A percentile compares a stretch with the other conserved stretches of the same genome.
Conservation (phyloP, 2,888 invertebrate genomes). For the Chrysolina americana region DNA sequence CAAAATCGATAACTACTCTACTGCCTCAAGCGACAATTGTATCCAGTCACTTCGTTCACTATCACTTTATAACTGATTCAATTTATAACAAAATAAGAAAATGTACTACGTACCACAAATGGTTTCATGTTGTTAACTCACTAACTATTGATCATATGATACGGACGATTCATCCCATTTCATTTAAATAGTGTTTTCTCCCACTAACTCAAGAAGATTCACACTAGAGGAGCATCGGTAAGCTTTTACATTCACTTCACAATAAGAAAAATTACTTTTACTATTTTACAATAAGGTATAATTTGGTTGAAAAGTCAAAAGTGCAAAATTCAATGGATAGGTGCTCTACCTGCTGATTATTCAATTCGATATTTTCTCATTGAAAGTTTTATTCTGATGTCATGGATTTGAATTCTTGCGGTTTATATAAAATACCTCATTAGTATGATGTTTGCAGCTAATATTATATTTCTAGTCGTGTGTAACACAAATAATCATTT, state of each 20-base stretch:
- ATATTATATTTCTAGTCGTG: neutral
- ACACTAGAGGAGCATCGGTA: constrained; percentile 45
- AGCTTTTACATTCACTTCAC: constrained; percentile 58
- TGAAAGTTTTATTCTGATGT: neutral
- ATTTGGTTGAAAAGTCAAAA: constrained; percentile 48
- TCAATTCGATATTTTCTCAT: neutral
- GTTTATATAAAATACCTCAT: no score
- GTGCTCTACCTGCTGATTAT: constrained; percentile 6
- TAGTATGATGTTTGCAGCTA: no score
- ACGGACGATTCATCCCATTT: constrained; percentile 60
- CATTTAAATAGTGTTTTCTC: constrained; percentile 57
- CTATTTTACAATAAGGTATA: constrained; percentile 56
- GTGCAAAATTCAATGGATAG: neutral
- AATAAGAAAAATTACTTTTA: constrained; percentile 61
- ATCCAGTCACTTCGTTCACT: constrained; percentile 40
- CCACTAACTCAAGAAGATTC: constrained; percentile 53
- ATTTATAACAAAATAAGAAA: constrained; percentile 37
- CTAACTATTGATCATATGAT: constrained; percentile 65
- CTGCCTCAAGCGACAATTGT: constrained; percentile 19
- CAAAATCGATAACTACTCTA: constrained; percentile 14
- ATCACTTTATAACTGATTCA: constrained; percentile 37
- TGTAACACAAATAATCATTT: neutral
- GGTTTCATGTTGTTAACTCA: constrained; percentile 65
- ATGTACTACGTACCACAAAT: constrained; percentile 64
- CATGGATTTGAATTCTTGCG: neutral